Evolutionary conservation across 2,888 invertebrate species (phyloP).

Genomic region (Homarus gammarus): DNA sequence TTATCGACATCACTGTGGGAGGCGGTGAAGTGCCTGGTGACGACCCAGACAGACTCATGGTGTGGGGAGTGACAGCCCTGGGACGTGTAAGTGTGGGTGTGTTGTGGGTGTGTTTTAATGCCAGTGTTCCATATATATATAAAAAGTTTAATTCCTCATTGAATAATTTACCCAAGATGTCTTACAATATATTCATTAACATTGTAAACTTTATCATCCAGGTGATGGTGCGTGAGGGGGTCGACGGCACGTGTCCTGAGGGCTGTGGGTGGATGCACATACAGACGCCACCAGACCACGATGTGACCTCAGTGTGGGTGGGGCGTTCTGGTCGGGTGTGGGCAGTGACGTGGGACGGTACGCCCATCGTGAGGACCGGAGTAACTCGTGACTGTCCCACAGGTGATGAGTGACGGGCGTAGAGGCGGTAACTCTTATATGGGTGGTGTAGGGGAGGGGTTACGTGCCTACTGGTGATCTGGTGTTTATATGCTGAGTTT

Average conservation of each 20-base stretch:
- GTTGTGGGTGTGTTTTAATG: too few relatives aligned
- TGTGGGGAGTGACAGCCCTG: conserved; percentile 96
- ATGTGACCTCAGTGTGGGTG: conserved; percentile 83
- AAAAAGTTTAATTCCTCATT: too few relatives aligned
- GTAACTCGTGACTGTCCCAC: conserved; percentile 88
- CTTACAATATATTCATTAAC: not conserved
- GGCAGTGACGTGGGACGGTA: conserved; percentile 91
- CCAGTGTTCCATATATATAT: too few relatives aligned
- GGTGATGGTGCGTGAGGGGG: conserved; percentile 92
- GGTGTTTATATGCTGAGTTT: too few relatives aligned
- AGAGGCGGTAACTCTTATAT: not conserved
- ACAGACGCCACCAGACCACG: conserved; percentile 85
- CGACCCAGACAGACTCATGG: conserved; percentile 86
- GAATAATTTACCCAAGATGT: not conserved
- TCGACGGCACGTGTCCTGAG: conserved; percentile 90
- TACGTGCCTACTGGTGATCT: too few relatives aligned
- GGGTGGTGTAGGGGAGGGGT: too few relatives aligned
- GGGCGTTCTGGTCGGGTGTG: conserved; percentile 92
- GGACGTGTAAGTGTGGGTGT: conserved; percentile 87
- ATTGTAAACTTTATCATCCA: conserved; percentile 78
- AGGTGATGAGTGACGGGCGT: conserved; percentile 80
- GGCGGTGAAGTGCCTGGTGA: conserved; percentile 90
- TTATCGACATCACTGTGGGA: conserved; percentile 93
- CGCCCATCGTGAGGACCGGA: conserved; percentile 89
- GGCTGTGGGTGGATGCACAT: conserved; percentile 91